A percentile compares a stretch with the other conserved stretches of the same genome.
These are phyloP conservation scores for Thaumatotibia leucotreta DNA, from an alignment of 1,140 invertebrate genomes.

Conservation along the genomic window DNA sequence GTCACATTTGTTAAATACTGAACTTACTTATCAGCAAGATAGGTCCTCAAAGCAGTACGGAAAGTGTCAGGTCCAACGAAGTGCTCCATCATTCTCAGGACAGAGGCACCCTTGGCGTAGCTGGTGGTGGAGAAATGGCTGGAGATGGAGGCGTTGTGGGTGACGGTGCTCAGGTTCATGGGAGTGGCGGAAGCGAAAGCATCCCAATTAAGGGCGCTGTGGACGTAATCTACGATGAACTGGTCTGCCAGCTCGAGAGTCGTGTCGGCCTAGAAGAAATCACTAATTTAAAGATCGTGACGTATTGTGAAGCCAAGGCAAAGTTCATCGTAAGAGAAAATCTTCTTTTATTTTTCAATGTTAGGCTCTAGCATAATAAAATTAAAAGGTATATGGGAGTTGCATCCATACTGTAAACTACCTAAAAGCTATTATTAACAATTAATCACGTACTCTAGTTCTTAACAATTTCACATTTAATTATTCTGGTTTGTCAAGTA, in stretches of 20 bases:
- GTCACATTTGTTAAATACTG: neutral
- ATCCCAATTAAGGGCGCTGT: slow-evolving; percentile 82
- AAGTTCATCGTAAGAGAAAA: too few relatives aligned
- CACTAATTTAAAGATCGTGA: slow-evolving; percentile 8
- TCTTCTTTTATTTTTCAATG: too few relatives aligned
- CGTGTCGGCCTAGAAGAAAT: slow-evolving; percentile 58
- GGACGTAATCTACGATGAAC: slow-evolving; percentile 80
- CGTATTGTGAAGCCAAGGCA: too few relatives aligned
- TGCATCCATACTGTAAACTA: too few relatives aligned
- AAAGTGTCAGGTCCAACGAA: slow-evolving; percentile 83
- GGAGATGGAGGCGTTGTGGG: slow-evolving; percentile 68
- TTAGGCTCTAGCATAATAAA: too few relatives aligned
- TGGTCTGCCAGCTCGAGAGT: slow-evolving; percentile 73
- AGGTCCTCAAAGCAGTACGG: slow-evolving; percentile 77
- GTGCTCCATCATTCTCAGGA: slow-evolving; percentile 87
- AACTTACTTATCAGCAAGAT: slow-evolving; percentile 74
- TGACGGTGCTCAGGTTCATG: slow-evolving; percentile 68
- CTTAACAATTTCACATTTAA: too few relatives aligned
- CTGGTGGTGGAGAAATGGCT: slow-evolving; percentile 83
- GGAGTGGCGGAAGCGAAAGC: slow-evolving; percentile 79
- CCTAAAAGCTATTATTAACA: too few relatives aligned
- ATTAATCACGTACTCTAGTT: too few relatives aligned
- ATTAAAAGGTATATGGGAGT: too few relatives aligned
- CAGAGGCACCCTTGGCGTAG: slow-evolving; percentile 82
- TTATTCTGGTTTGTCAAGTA: too few relatives aligned